A percentile compares a stretch with the other conserved stretches of the same genome.
Conservation (phyloP, 2,888 invertebrate genomes). For the Cyrtodaria siliqua region DNA sequence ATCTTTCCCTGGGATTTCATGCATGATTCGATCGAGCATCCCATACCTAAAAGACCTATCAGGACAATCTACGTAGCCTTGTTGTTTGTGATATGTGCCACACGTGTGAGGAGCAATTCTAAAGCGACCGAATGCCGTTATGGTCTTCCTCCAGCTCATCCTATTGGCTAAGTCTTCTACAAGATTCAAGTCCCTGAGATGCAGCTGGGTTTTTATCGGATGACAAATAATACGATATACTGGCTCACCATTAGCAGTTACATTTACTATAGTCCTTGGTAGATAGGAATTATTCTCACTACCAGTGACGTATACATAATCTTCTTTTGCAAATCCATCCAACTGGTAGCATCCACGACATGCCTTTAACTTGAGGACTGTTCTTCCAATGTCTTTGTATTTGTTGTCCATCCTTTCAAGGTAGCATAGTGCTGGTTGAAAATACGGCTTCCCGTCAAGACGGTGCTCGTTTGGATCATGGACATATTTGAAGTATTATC, state of each 20-base stretch:
- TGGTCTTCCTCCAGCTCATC: conserved; percentile 40
- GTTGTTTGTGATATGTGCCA: background rate
- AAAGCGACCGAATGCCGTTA: conserved; percentile 50
- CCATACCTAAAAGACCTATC: conserved; percentile 17
- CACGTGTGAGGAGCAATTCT: conserved; percentile 28
- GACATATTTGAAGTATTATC: conserved; percentile 80
- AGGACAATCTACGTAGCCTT: conserved; percentile 15
- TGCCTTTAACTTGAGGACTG: conserved; percentile 80
- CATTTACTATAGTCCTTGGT: conserved; percentile 72
- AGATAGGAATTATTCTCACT: conserved; percentile 77
- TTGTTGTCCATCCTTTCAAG: conserved; percentile 80
- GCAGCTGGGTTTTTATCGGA: conserved; percentile 57
- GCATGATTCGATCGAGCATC: conserved; percentile 49
- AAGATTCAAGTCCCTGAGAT: conserved; percentile 57
- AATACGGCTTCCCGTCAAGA: conserved; percentile 76
- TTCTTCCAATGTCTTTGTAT: conserved; percentile 71
- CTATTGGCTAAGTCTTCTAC: conserved; percentile 74
- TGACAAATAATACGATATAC: too few species aligned
- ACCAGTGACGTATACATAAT: conserved; percentile 71
- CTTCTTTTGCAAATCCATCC: conserved; percentile 78
- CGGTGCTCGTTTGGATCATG: conserved; percentile 66
- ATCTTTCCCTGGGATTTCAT: conserved; percentile 59
- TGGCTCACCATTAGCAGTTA: conserved; percentile 50
- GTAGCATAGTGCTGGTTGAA: too few species aligned
- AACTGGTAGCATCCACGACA: too few species aligned